Evolutionary conservation across 2,888 invertebrate genomes (phyloP), one percentile per base, ranked within the genome.

Genomic region (Phengaris arion): DNA sequence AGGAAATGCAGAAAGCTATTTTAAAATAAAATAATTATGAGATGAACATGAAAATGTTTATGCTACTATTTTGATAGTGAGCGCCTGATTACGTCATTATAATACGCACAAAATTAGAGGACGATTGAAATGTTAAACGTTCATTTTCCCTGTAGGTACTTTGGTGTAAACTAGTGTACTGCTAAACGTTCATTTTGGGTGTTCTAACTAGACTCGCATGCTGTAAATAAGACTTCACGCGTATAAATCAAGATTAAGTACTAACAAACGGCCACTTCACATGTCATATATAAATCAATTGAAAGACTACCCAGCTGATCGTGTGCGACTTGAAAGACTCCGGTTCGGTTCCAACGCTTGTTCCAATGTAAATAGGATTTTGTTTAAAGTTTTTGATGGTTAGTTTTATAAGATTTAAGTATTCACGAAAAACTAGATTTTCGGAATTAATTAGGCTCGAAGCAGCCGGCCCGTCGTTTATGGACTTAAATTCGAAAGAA

Each of bases 231-330:
- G 86, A 84, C 86, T 83, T 86, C 85, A 85, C 86, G 84, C 85
- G 84, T 85, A 85, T 91, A 89, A 92, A 91, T 92, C 91, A 92
- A 90, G 92, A 92, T 90, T 87, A 87, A 92, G 86, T 87, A 83
- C 84, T 75, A 84, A 79, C 87, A 89, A 86, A 89, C 87, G 87
- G 85, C 86, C 87, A 84, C 87, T 86, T 91, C 89, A 91, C 88
- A 80, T 86, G 89, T 90, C 90, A 80, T 78, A 84, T 69, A 88
- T 91, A 92, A 91, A 92, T 92, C 91, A 91, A 86, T 83, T 91
- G 88, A 91, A 92, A 92, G 91, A 12, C 59, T 64, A 10, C 22
- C 12, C 64, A 64, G 35, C 35, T 64, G 64, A 64, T 64, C 10
- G 35, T 35, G 2, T 83, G 84, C 84, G 83, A 83, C 85, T 84